phyloP scores from a whole-genome alignment of 2,113 vertebrate genomes.

The Oryzias celebensis region DNA sequence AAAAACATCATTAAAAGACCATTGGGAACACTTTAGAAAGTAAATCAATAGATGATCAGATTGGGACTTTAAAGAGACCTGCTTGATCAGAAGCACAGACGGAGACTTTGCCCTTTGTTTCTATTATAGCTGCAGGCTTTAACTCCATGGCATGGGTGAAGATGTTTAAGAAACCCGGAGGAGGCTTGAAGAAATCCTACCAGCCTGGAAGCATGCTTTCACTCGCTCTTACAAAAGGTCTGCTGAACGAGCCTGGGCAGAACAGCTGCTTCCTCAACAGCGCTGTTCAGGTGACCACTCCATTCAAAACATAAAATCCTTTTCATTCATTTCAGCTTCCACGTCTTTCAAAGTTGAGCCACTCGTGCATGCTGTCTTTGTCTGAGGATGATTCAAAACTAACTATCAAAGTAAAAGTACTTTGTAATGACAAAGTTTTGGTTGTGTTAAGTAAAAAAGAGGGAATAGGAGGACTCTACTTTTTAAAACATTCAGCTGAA shows the following conservation, averaged over 20 bases:
- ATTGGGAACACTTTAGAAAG: no score
- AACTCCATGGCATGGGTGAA: slow-evolving; percentile 93
- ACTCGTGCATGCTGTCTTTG: neutral
- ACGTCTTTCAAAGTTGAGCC: no score
- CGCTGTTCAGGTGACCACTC: slow-evolving; percentile 89
- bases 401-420: neutral
- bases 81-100: neutral
- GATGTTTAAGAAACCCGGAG: slow-evolving; percentile 89
- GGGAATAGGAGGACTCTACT: neutral
- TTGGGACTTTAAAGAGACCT: no score
- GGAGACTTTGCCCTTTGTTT: slow-evolving; percentile 3
- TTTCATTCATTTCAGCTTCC: neutral
- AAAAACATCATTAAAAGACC: no score
- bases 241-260: slow-evolving; percentile 94
- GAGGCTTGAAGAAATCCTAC: slow-evolving; percentile 90
- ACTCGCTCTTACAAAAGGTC: slow-evolving; percentile 92
- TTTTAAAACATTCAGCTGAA: neutral
- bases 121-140: slow-evolving; percentile 54
- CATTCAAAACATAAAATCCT: neutral
- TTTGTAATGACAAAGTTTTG: neutral
- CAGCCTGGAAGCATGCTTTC: slow-evolving; percentile 96
- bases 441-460: neutral
- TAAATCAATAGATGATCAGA: no score
- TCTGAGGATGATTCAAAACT: neutral
- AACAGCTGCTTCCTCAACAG: slow-evolving; percentile 99